Conservation (phyloP, 2,888 invertebrate species). For the Fabriciana adippe region DNA sequence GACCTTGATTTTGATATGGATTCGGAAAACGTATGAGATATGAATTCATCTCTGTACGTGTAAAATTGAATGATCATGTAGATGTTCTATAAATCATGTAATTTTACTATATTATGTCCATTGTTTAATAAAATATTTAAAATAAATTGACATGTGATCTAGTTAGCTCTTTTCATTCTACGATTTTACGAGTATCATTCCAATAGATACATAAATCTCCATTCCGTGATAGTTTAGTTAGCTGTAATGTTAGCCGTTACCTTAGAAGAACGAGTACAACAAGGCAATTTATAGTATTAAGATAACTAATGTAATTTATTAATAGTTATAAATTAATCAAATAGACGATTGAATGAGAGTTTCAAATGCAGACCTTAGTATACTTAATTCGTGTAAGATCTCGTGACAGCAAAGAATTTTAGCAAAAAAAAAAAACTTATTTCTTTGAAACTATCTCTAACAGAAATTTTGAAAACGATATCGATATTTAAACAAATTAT, state of each 20-base stretch:
- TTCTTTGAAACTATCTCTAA: constrained; percentile 12
- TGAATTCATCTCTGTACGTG: neutral
- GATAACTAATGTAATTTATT: constrained; percentile 57
- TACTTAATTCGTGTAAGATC: too few relatives aligned
- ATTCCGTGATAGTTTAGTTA: constrained; percentile 32
- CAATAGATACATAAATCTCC: constrained; percentile 6
- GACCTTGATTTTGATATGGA: neutral
- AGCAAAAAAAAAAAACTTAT: neutral
- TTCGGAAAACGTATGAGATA: neutral
- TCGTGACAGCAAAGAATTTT: neutral
- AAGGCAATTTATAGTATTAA: constrained; percentile 61
- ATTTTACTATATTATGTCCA: neutral
- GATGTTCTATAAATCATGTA: neutral
- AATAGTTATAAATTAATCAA: constrained; percentile 40
- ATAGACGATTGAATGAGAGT: constrained; percentile 37
- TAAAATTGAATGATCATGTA: neutral
- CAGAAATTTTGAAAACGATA: neutral
- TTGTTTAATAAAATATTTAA: neutral
- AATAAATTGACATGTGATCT: constrained; percentile 14
- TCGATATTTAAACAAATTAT: neutral
- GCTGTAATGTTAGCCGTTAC: constrained; percentile 26
- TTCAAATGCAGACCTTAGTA: neutral
- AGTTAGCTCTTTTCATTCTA: constrained; percentile 27
- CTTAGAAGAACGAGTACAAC: constrained; percentile 66
- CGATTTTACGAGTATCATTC: constrained; percentile 22